A percentile compares a stretch with the other conserved stretches of the same genome.
phyloP scores from a whole-genome alignment of 1,140 invertebrate species.

The Euwallacea fornicatus region DNA sequence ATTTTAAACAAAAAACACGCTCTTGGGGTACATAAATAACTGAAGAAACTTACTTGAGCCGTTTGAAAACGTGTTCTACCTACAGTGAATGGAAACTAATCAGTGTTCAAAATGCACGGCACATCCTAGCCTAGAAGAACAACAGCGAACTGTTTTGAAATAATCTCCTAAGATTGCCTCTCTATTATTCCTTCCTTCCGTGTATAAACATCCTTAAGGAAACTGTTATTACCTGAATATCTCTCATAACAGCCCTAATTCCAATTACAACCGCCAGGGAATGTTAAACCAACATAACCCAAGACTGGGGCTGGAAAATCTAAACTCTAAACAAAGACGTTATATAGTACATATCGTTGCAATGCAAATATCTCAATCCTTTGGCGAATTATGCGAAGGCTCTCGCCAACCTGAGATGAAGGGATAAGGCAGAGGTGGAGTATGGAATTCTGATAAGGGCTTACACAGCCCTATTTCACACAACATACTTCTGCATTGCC shows the following conservation, averaged over 20 bases:
- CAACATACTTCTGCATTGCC: background rate
- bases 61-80: too few species aligned
- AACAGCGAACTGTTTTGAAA: constrained; percentile 39
- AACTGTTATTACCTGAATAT: constrained; percentile 45
- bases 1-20: constrained; percentile 34
- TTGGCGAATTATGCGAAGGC: constrained; percentile 31
- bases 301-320: constrained; percentile 34
- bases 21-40: constrained; percentile 34
- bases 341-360: constrained; percentile 38
- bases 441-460: constrained; percentile 7
- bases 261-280: constrained; percentile 41
- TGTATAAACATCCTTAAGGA: constrained; percentile 43
- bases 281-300: constrained; percentile 43
- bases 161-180: constrained; percentile 39
- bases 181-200: constrained; percentile 35
- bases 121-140: constrained; percentile 25
- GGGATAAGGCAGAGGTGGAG: constrained; percentile 7
- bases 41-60: constrained; percentile 7
- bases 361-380: constrained; percentile 43
- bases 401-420: background rate
- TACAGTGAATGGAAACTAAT: constrained; percentile 20
- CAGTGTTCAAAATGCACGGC: constrained; percentile 26
- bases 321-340: constrained; percentile 42
- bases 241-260: constrained; percentile 43
- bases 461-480: background rate